Evolutionary conservation across 2,888 invertebrate genomes (phyloP).

Genomic region (Eupithecia tripunctaria): DNA sequence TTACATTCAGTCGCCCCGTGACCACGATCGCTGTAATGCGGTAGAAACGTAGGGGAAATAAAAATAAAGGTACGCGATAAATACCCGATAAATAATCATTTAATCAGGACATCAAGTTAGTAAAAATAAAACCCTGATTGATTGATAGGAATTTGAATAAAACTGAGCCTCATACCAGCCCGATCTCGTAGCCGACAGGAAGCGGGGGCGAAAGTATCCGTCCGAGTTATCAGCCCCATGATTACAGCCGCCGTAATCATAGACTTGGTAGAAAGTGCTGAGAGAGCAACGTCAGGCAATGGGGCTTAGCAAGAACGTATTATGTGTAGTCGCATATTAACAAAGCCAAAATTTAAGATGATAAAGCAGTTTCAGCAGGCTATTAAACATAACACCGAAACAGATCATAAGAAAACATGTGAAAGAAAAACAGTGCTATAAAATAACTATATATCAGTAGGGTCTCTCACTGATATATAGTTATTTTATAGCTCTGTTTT

Average conservation of each 20-base stretch:
- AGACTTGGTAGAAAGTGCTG: constrained; percentile 3
- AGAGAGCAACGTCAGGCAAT: background rate
- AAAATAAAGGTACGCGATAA: no score
- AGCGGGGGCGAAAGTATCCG: constrained; percentile 4
- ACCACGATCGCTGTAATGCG: no score
- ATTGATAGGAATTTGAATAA: background rate
- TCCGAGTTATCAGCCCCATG: constrained; percentile 2
- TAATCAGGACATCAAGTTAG: background rate
- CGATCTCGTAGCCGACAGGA: background rate
- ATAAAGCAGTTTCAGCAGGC: background rate
- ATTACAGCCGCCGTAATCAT: constrained; percentile 1
- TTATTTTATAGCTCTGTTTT: no score
- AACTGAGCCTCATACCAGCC: background rate
- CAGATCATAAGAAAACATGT: background rate
- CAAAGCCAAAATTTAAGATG: background rate
- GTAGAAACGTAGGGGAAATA: no score
- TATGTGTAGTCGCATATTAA: background rate
- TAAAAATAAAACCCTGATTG: no score
- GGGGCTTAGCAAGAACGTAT: background rate
- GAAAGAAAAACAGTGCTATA: background rate
- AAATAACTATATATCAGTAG: background rate
- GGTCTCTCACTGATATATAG: no score
- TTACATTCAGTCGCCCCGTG: no score
- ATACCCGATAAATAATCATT: no score
- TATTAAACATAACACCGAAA: background rate